These are phyloP conservation scores for Megaceryle alcyon DNA, from an alignment of 2,797 vertebrate species.

Conservation along the genomic window DNA sequence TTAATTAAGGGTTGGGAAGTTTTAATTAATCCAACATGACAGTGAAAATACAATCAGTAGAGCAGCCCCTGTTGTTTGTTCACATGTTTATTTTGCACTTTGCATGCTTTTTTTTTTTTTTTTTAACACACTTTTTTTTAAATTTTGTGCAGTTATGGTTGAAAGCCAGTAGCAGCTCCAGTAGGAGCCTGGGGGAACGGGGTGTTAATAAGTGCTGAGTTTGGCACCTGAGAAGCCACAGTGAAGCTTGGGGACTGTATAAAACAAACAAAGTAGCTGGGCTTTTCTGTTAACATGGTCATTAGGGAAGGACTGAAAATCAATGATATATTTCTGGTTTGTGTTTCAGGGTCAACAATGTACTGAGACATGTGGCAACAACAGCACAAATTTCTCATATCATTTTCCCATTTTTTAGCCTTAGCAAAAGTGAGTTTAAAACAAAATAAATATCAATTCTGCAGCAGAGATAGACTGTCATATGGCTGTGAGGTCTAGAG, in stretches of 20 bases:
- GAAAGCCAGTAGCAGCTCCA: not conserved
- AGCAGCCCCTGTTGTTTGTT: constrained; percentile 40
- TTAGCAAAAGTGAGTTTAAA: not conserved
- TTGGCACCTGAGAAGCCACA: not conserved
- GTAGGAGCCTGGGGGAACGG: not conserved
- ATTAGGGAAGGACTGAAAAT: constrained; percentile 43
- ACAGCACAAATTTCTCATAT: not conserved
- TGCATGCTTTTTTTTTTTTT: not conserved
- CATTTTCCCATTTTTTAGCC: not conserved
- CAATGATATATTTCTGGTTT: not conserved
- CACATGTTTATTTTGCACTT: constrained; percentile 19
- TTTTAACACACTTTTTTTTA: constrained; percentile 18
- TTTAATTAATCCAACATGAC: constrained; percentile 55
- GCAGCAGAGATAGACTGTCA: not conserved
- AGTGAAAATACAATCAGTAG: constrained; percentile 60
- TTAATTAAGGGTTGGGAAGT: constrained; percentile 35
- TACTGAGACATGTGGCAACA: not conserved
- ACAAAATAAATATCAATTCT: not conserved
- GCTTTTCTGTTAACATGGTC: constrained; percentile 30
- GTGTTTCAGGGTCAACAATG: not conserved
- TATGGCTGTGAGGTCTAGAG: not conserved
- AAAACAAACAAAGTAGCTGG: constrained; percentile 3
- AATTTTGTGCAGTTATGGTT: not conserved
- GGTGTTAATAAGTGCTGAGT: constrained; percentile 50
- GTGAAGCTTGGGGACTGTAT: not conserved